phyloP scores from a whole-genome alignment of 2,797 vertebrate genomes.

The Sciaenops ocellatus region DNA sequence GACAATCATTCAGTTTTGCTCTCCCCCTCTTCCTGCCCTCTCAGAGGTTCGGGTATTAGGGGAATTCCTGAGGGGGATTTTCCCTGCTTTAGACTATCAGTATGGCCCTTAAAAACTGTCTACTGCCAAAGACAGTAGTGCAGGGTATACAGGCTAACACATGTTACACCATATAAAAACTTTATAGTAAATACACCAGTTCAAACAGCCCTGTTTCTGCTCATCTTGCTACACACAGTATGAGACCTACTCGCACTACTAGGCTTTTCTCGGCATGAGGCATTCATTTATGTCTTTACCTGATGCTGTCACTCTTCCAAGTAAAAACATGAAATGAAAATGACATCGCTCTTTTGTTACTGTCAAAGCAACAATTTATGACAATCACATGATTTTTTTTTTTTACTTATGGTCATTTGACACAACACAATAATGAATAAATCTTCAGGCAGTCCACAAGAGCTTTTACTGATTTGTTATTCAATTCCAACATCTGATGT shows the following conservation, averaged over 20 bases:
- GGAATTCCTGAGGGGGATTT: constrained; percentile 79
- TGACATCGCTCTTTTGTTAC: neutral
- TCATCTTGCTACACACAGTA: constrained; percentile 32
- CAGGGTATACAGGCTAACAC: constrained; percentile 48
- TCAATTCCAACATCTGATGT: neutral
- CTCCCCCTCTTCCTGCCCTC: constrained; percentile 43
- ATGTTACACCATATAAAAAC: constrained; percentile 39
- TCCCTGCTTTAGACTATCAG: constrained; percentile 74
- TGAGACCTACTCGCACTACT: neutral
- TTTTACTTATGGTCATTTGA: neutral
- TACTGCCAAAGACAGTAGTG: constrained; percentile 48
- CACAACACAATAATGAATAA: neutral
- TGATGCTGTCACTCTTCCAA: neutral
- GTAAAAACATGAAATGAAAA: constrained; percentile 11
- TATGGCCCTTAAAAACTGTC: constrained; percentile 69
- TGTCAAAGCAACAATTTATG: constrained; percentile 5
- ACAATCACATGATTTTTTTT: neutral
- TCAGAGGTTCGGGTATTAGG: constrained; percentile 68
- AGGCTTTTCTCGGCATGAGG: constrained; percentile 1
- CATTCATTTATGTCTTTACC: constrained; percentile 15
- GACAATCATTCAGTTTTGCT: constrained; percentile 56
- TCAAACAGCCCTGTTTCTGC: constrained; percentile 42
- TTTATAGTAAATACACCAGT: constrained; percentile 43
- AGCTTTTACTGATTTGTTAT: neutral
- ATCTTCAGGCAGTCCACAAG: neutral